Base-by-base conservation (phyloP, 2,797 vertebrate species). In the Limnodromus scolopaceus region DNA sequence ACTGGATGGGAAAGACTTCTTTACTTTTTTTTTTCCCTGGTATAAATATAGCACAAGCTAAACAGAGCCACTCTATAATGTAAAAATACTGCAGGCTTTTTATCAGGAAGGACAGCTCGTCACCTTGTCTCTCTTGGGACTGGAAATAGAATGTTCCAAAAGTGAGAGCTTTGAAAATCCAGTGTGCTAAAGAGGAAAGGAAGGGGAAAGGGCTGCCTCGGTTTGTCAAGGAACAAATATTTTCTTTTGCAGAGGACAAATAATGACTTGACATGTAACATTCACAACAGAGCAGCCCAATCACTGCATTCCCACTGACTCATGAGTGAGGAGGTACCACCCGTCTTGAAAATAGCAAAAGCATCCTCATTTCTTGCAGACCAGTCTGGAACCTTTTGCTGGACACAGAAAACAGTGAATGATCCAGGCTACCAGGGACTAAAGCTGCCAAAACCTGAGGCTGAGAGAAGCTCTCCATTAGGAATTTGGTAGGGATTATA, bases 51-150 rank as follows among this genome's bases (percentile, higher is more conserved):
- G 89, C 81, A 87, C 91, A 96, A 96, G 93, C 95, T 94, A 97
- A 97, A 97, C 96, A 98, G 95, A 97, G 87, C 88, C 91, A 92
- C 95, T 94, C 84, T 97, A 97, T 97, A 97, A 97, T 92, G 95
- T 92, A 96, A 96, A 97, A 97, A 91, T 93, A 97, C 80, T 94
- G 89, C 94, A 94, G 76, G 84, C 91, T 81, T 97, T 97, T 97
- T 97, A 97, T 97, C 96, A 94, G 91, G 93, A 94, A 95, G 87
- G 85, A 77, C 95, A 84, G 90, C 85, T 95, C 57, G 38, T 97
- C 96, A 96, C 89, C 95, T 95, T 93, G 88, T 94, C 92, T 95
- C 97, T 96, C 93, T 89, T 8, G 4, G 87, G 89, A 88, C 80
- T 97, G 77, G 90, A 94, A 97, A 96, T 96, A 95, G 92, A 93